A percentile compares a stretch with the other conserved stretches of the same genome.
Evolutionary conservation across 1,140 invertebrate species (phyloP).

Genomic region (Pissodes strobi): DNA sequence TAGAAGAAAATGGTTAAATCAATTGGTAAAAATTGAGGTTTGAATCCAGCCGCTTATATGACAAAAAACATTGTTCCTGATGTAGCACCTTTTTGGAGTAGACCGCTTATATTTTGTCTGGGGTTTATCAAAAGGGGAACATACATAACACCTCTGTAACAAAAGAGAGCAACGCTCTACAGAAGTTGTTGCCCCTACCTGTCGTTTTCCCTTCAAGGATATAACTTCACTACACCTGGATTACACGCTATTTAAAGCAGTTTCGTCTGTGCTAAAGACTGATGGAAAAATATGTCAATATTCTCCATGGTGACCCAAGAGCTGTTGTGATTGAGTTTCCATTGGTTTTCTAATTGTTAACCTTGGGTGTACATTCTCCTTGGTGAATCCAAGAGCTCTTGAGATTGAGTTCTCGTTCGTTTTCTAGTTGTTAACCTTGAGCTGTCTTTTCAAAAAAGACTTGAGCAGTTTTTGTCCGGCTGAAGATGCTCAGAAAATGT

Average conservation of each 20-base stretch:
- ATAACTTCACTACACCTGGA: constrained; percentile 46
- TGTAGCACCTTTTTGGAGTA: no score
- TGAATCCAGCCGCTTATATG: constrained; percentile 47
- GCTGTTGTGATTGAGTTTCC: no score
- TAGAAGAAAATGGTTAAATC: constrained; percentile 51
- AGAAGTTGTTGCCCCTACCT: constrained; percentile 45
- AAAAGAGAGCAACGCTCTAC: no score
- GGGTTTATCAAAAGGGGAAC: constrained; percentile 52
- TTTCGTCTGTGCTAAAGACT: constrained; percentile 53
- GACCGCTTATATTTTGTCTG: no score
- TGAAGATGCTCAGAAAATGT: constrained; percentile 12
- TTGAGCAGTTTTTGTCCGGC: constrained; percentile 9
- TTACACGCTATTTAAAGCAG: constrained; percentile 48
- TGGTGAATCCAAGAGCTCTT: no score
- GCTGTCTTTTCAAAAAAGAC: not conserved
- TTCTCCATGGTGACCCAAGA: constrained; percentile 24
- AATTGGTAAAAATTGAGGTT: constrained; percentile 43
- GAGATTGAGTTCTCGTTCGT: constrained; percentile 23
- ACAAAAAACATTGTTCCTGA: no score
- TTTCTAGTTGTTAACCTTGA: not conserved
- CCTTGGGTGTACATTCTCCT: constrained; percentile 21
- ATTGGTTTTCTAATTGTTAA: no score
- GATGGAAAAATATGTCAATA: constrained; percentile 38
- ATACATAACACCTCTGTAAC: constrained; percentile 42
- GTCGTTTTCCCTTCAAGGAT: constrained; percentile 45